A percentile compares a stretch with the other conserved stretches of the same genome.
Conservation (phyloP, 1,140 invertebrate species). For the Drosophila paulistorum region DNA sequence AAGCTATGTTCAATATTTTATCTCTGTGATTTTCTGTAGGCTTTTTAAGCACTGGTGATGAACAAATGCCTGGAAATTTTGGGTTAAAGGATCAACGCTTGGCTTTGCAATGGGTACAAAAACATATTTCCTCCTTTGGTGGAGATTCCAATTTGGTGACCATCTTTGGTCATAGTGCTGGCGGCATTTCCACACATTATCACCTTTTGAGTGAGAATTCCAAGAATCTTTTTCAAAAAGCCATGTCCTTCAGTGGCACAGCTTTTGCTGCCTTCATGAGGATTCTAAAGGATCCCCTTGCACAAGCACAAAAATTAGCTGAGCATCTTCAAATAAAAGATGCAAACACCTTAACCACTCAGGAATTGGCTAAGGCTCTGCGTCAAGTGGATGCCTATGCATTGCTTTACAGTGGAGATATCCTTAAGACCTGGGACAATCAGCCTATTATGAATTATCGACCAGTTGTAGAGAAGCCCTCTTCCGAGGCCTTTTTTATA, state of each 20-base stretch:
- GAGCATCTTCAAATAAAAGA: conserved; percentile 44
- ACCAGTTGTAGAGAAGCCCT: conserved; percentile 70
- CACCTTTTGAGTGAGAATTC: conserved; percentile 86
- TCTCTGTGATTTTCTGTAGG: conserved; percentile 40
- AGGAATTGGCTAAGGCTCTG: conserved; percentile 72
- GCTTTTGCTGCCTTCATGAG: conserved; percentile 78
- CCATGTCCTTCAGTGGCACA: conserved; percentile 67
- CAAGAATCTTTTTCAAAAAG: conserved; percentile 42
- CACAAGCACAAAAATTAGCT: conserved; percentile 65
- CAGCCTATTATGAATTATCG: conserved; percentile 71
- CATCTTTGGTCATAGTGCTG: conserved; percentile 85
- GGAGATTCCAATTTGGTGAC: conserved; percentile 85
- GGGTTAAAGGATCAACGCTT: conserved; percentile 73
- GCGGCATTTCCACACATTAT: conserved; percentile 86
- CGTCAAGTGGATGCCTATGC: conserved; percentile 59
- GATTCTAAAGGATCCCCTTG: conserved; percentile 82
- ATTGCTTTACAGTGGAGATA: conserved; percentile 61
- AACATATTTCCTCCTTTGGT: conserved; percentile 85
- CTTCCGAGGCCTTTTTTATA: conserved; percentile 76
- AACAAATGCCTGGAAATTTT: conserved; percentile 60
- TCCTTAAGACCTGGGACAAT: conserved; percentile 75
- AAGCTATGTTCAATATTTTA: background rate
- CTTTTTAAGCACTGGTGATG: conserved; percentile 66
- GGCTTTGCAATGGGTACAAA: conserved; percentile 53
- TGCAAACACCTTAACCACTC: conserved; percentile 20